Evolutionary conservation across 2,888 invertebrate genomes (phyloP), one percentile per base, ranked within the genome.

Genomic region (Lasioglossum malachurum): DNA sequence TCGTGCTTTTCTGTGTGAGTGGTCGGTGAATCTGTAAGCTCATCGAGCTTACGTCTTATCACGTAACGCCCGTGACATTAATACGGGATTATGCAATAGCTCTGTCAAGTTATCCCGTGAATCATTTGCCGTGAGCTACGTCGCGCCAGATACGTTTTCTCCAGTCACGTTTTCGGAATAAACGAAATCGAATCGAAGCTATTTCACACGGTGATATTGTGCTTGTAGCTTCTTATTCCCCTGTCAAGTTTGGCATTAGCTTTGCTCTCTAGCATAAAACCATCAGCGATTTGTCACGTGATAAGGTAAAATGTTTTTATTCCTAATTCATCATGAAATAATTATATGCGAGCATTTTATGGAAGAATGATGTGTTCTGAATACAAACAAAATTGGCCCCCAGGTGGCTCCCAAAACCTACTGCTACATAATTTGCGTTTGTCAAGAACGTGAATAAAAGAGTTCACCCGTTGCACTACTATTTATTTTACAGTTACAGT

Each of bases 41-140:
- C 69, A 0, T 67, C 49, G 53, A 57, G 49, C 74, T 49, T 41
- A 53, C 23, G n/a, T 72, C 60, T 77, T 73, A 82, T 82, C 77
- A 31, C 49, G 27, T 60, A 49, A 82, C 77, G 81, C n/a, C 76
- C 46, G 49, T 60, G 57, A 77, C 60, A 27, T 73, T 77, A 77
- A 73, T 77, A 60, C 80, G 49, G 53, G 75, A 69, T 80, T 80
- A 75, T 74, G 41, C 75, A 69, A 80, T 31, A 27, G 67, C n/a
- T 14, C 19, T 7, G 46, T n/a, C 27, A 35, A 35, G 35, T 23
- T 46, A 53, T 53, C 41, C 38, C 19, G 67, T 31, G 67, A 69
- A 19, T 75, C 67, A 69, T 35, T 38, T 7, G 8, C 5, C 38
- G 10, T 72, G 38, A 16, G 23, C 60, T n/a, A 16, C 60, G 60